These are phyloP conservation scores for Corythaixoides concolor DNA, from an alignment of 2,113 vertebrate species.

Conservation along the genomic window DNA sequence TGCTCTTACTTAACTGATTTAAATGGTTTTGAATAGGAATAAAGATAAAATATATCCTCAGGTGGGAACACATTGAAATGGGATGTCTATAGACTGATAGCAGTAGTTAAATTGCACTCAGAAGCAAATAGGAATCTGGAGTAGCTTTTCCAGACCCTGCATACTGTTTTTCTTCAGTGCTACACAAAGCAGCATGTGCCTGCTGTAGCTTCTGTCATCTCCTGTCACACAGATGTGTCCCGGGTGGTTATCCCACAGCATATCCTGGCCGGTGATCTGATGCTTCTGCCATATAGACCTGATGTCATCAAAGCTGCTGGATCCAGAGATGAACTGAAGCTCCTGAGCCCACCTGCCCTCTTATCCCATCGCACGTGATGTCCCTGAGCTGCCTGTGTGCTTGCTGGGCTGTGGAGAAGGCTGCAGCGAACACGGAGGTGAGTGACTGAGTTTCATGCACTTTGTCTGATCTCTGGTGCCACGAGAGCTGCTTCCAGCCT, in stretches of 20 bases:
- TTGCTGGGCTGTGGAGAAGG: not conserved
- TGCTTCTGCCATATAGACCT: not conserved
- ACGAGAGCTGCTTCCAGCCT: not conserved
- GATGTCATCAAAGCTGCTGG: not conserved
- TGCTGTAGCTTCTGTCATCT: not conserved
- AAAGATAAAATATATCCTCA: not conserved
- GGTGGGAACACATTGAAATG: not conserved
- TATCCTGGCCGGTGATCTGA: not conserved
- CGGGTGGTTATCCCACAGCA: not conserved
- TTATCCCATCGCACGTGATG: accelerated
- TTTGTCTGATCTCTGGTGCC: not conserved
- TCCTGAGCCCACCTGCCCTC: not conserved
- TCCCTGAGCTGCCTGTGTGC: not conserved
- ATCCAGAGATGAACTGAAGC: not conserved
- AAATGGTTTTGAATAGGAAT: not conserved
- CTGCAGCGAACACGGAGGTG: not conserved
- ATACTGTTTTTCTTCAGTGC: not conserved
- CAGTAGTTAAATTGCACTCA: not conserved
- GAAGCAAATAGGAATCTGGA: not conserved
- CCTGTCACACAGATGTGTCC: not conserved
- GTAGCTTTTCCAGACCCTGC: not conserved
- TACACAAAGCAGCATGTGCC: not conserved
- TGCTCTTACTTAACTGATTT: not conserved
- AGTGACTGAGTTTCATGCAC: not conserved
- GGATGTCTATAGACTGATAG: not conserved